These are phyloP conservation scores for Leptinotarsa tumamoca DNA, from an alignment of 2,888 invertebrate species.

Conservation along the genomic window DNA sequence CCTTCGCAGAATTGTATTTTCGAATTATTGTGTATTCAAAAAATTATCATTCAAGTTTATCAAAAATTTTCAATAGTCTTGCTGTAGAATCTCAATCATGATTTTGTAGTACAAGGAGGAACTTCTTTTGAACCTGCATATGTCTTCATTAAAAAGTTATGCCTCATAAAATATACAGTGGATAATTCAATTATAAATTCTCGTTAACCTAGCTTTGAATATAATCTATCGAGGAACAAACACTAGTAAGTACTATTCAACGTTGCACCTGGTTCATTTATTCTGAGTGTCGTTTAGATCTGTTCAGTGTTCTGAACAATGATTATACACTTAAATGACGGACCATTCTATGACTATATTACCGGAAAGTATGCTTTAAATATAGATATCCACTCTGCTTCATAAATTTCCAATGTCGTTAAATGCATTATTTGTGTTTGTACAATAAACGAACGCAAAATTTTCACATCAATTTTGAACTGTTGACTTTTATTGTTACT, in stretches of 20 bases:
- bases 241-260: slow-evolving; percentile 18
- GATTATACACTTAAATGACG: slow-evolving; percentile 3
- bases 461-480: not conserved
- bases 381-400: slow-evolving; percentile 5
- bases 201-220: not conserved
- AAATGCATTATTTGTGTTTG: not conserved
- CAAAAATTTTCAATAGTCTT: too few species aligned
- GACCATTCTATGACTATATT: slow-evolving; percentile 5
- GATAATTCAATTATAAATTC: slow-evolving; percentile 2
- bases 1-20: too few species aligned
- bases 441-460: not conserved
- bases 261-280: slow-evolving; percentile 22
- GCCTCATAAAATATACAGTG: slow-evolving; percentile 20
- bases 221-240: slow-evolving; percentile 17
- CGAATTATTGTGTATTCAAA: too few species aligned
- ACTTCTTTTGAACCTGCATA: not conserved
- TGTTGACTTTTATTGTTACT: not conserved
- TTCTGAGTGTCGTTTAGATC: slow-evolving; percentile 2
- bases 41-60: too few species aligned
- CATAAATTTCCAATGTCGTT: slow-evolving; percentile 1
- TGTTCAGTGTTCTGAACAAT: slow-evolving; percentile 16
- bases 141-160: slow-evolving; percentile 22
- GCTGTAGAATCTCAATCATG: not conserved
- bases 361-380: slow-evolving; percentile 15
- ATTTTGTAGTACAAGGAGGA: not conserved